Percentiles rank a stretch among this genome's conserved stretches.
Evolutionary conservation across 2,797 vertebrate genomes (phyloP).

Genomic region (Steatocranus sp.): DNA sequence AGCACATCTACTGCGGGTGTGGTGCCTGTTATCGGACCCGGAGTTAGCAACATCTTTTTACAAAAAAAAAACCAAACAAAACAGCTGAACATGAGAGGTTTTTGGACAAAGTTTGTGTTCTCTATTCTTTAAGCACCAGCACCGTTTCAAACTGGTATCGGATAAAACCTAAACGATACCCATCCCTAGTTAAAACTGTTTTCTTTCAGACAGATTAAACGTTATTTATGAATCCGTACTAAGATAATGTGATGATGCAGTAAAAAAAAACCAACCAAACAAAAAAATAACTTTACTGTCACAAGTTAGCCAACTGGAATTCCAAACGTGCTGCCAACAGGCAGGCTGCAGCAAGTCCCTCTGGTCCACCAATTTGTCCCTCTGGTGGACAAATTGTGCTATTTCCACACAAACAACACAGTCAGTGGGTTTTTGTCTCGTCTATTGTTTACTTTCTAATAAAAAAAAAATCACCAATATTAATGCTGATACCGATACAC

Average conservation of each 20-base stretch:
- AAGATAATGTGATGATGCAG: neutral
- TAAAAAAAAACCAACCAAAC: neutral
- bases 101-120: no score
- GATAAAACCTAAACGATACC: no score
- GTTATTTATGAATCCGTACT: neutral
- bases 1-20: no score
- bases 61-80: no score
- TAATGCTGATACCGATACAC: neutral
- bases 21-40: no score
- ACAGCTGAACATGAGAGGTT: no score
- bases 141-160: no score
- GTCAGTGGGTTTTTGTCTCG: neutral
- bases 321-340: neutral
- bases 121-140: no score
- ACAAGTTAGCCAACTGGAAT: neutral
- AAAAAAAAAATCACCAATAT: rapidly evolving
- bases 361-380: neutral
- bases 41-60: no score
- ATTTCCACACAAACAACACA: neutral
- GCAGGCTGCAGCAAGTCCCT: neutral
- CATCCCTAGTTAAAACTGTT: no score
- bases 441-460: neutral
- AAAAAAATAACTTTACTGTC: neutral
- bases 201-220: neutral
- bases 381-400: neutral